Base-by-base conservation (phyloP, 2,797 vertebrate species). In the Cryptoprocta ferox region DNA sequence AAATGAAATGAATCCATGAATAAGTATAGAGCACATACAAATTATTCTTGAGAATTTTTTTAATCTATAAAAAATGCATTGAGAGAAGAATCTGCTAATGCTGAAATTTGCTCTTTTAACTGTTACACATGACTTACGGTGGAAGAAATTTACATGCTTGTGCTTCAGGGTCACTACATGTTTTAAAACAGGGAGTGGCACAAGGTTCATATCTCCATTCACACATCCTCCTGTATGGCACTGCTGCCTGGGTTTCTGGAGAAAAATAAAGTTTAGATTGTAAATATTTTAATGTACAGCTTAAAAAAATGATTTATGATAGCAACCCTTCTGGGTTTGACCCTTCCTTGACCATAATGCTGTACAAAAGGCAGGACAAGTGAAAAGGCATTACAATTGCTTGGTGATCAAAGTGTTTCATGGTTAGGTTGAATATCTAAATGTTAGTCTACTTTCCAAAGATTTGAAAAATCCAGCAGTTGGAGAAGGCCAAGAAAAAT, bases 131-230 rank as follows among this genome's bases (percentile, higher is more conserved):
- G 63, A 99, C 99, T 99, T 99, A 99, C 99, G 98, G 99, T 88
- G 99, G 99, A 97, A 99, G 99, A 98, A 99, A 99, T 98, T 98
- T 99, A 98, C 99, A 99, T 1, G 98, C 99, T 65, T 98, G 98
- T 91, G 99, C 99, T 96, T 99, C 99, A 24, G 99, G 99, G 97
- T 99, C 99, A 88, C 98, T 99, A 94, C 99, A 99, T 0, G 99
- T 99, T 98, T 99, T 99, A 97, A 99, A 98, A 98, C 99, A 99
- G 18, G 99, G 99, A 92, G 98, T 99, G 35, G 99, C 98, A 98
- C 99, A 99, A 87, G 99, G 98, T 89, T 99, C 99, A 50, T 99
- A 99, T 98, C 99, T 99, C 99, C 99, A 99, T 98, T 99, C 99
- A 96, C 99, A 99, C 99, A 99, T 99, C 98, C 99, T 99, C 95